A percentile compares a stretch with the other conserved stretches of the same genome.
These are phyloP conservation scores for Lydus trimaculatus DNA, from an alignment of 2,888 invertebrate species.

Conservation along the genomic window DNA sequence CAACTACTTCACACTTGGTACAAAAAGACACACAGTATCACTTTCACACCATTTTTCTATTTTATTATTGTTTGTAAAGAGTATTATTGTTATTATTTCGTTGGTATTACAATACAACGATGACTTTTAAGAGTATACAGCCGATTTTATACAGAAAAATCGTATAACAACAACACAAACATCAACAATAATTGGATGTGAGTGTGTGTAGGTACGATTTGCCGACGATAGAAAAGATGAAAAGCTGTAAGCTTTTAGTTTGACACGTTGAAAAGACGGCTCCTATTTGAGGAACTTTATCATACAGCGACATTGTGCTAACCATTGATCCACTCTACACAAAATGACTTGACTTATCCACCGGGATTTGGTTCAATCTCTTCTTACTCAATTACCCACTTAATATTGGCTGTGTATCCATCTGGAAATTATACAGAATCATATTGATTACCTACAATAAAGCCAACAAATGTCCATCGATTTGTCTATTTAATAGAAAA, in stretches of 20 bases:
- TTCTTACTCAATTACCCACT: too few species aligned
- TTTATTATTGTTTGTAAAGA: constrained; percentile 52
- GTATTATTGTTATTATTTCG: constrained; percentile 35
- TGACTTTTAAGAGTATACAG: constrained; percentile 19
- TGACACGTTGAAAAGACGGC: not conserved
- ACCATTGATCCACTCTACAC: too few species aligned
- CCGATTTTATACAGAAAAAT: constrained; percentile 10
- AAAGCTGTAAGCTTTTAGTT: not conserved
- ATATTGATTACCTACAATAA: not conserved
- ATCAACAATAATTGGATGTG: not conserved
- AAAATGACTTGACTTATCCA: too few species aligned
- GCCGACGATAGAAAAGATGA: not conserved
- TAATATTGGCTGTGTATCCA: not conserved
- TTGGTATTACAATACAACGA: constrained; percentile 49
- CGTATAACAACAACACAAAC: constrained; percentile 5
- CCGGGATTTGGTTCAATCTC: too few species aligned
- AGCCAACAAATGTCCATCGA: not conserved
- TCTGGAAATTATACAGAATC: not conserved
- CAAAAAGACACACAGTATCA: constrained; percentile 58
- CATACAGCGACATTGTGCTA: too few species aligned
- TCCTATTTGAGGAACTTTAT: too few species aligned
- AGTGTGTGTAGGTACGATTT: too few species aligned
- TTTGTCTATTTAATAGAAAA: not conserved
- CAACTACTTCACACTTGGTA: constrained; percentile 56
- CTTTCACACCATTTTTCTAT: constrained; percentile 57